Evolutionary conservation across 2,888 invertebrate species (phyloP), one percentile per base, ranked within the genome.

Genomic region (Carcina quercana): DNA sequence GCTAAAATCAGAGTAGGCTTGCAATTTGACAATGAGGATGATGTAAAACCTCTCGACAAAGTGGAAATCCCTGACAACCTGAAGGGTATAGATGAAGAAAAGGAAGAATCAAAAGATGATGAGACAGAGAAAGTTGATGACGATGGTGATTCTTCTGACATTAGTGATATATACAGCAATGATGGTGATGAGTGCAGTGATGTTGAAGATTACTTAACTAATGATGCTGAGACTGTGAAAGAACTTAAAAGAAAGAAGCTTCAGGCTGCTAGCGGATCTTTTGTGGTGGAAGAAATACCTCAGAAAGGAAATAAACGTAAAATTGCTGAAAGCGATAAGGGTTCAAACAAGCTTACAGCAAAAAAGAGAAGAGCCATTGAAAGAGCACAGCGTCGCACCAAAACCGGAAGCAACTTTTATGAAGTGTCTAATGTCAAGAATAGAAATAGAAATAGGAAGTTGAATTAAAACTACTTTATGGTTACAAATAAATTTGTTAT

Each of bases 371-470:
- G 95, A 45, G 90, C 92, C 0, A 46, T 89, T 2, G 93, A 94
- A 40, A 86, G 95, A 46, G 87, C 90, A 7, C 87, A 87, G 43
- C 93, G 91, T 47, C 86, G 93, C 7, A 93, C 91, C 62, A 95
- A 93, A 61, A 89, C 93, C 37, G 95, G 95, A 48, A 94, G 92
- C 66, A 93, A 95, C 73, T 95, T 95, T 64, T 95, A 95, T 69
- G 94, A 94, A 86, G 89, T 91, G 15, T 86, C 92, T 6, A 95
- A 96, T 84, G 95, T 95, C 31, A 95, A 95, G 67, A 95, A 95
- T 70, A 89, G 91, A 47, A 94, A 93, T 74, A 88, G 92, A 43
- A 88, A 88, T 61, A 91, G 89, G 60, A 92, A 88, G 51, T n/a
- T n/a, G n/a, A n/a, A n/a, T n/a, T n/a, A n/a, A n/a, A n/a, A n/a